Evolutionary conservation across 2,888 invertebrate genomes (phyloP).

Genomic region (Cynaeus angustus): DNA sequence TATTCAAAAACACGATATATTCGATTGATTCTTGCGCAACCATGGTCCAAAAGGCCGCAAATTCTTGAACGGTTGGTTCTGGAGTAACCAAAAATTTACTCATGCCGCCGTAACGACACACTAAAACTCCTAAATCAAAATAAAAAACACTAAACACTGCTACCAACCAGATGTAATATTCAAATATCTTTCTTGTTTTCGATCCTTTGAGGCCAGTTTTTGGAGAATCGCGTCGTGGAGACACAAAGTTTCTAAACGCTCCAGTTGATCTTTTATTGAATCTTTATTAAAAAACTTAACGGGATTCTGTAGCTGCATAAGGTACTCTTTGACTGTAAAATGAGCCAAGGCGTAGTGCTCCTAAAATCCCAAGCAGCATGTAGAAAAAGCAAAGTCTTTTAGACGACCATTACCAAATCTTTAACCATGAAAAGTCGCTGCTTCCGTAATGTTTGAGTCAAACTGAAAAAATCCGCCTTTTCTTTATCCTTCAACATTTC

Average conservation of each 20-base stretch:
- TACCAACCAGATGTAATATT: no score
- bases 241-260: not conserved
- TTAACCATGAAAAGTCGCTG: constrained; percentile 10
- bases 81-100: constrained; percentile 1
- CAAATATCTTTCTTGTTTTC: no score
- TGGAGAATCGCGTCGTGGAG: not conserved
- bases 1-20: not conserved
- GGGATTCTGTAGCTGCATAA: not conserved
- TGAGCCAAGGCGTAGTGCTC: not conserved
- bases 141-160: no score
- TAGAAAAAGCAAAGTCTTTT: no score
- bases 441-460: constrained; percentile 11
- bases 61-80: not conserved
- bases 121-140: not conserved
- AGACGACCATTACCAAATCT: constrained; percentile 1
- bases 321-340: not conserved
- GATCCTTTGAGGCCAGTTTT: not conserved
- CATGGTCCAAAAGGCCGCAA: constrained; percentile 7
- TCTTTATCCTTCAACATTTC: not conserved
- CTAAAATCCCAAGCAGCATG: not conserved
- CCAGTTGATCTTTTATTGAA: not conserved
- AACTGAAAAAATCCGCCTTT: constrained; percentile 6
- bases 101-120: not conserved
- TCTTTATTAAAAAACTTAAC: not conserved
- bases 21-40: not conserved